phyloP scores from a whole-genome alignment of 2,113 vertebrate genomes.

The Psephotus haematonotus region DNA sequence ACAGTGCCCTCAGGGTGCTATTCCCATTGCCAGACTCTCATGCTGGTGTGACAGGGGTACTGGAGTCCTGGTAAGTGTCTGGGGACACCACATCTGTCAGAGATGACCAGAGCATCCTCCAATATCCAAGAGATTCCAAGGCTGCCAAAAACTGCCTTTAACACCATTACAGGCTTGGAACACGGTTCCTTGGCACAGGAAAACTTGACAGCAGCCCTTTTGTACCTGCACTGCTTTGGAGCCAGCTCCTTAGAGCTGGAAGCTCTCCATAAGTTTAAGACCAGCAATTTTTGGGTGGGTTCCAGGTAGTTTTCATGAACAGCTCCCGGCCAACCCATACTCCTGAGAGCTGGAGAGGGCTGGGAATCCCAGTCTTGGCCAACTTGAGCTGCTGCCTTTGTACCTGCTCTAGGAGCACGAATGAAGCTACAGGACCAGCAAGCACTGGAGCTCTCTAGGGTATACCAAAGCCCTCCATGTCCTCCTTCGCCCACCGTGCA shows the following conservation, averaged over 20 bases:
- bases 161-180: accelerated
- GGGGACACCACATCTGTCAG: neutral
- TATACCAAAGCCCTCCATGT: neutral
- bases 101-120: neutral
- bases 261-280: neutral
- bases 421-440: neutral
- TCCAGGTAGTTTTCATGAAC: neutral
- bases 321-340: neutral
- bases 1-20: neutral
- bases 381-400: accelerated
- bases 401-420: neutral
- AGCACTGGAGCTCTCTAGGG: neutral
- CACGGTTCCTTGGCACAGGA: accelerated
- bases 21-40: neutral
- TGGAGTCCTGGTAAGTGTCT: neutral
- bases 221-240: neutral
- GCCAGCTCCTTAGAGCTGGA: neutral
- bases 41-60: accelerated
- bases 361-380: neutral
- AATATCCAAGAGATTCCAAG: neutral
- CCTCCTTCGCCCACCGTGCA: neutral
- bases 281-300: neutral
- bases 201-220: neutral
- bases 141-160: neutral
- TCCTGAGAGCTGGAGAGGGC: neutral